Base-by-base conservation (phyloP, 2,888 invertebrate genomes). In the Diaperis boleti region DNA sequence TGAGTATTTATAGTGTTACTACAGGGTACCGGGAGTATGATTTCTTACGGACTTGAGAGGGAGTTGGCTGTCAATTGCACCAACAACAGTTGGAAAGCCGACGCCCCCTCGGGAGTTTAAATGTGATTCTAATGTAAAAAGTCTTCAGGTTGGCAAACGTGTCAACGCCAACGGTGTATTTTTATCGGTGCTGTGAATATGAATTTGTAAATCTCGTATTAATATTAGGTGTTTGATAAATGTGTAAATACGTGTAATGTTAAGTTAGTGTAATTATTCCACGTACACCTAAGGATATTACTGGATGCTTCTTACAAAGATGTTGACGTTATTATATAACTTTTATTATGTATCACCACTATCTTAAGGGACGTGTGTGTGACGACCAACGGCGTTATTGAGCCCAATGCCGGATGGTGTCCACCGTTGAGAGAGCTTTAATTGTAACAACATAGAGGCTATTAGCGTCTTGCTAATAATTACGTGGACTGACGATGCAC, bases 341-440 rank as follows among this genome's bases (percentile, higher is more conserved):
- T 11, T 42, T 44, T 57, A 13, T 13, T 22, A 42, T 45, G 15
- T 4, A 42, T 15, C 8, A 42, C 20, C 10, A 14, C 20, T 17
- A 17, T 54, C n/a, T 13, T 41, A 52, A 41, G 17, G 18, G 41
- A 26, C 26, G 26, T 26, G 20, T 31, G 55, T 65, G 50, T 60
- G 66, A 62, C 50, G 60, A 56, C 60, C 59, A 55, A 44, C 59
- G 60, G 65, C 68, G 66, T 65, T 66, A 63, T 60, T 72, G 72
- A 74, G 73, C 72, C 72, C 73, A 68, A 69, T 71, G 74, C 65
- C 69, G 67, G 59, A 56, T 71, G 66, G 68, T 62, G 67, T 68
- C 70, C 65, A 68, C 72, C 8, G 74, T 71, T 72, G 74, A 66
- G 73, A 72, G 63, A 75, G 70, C 69, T 75, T 74, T 71, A 74